Evolutionary conservation across 1,140 invertebrate genomes (phyloP), one percentile per base, ranked within the genome.

Genomic region (Drosophila biarmipes): DNA sequence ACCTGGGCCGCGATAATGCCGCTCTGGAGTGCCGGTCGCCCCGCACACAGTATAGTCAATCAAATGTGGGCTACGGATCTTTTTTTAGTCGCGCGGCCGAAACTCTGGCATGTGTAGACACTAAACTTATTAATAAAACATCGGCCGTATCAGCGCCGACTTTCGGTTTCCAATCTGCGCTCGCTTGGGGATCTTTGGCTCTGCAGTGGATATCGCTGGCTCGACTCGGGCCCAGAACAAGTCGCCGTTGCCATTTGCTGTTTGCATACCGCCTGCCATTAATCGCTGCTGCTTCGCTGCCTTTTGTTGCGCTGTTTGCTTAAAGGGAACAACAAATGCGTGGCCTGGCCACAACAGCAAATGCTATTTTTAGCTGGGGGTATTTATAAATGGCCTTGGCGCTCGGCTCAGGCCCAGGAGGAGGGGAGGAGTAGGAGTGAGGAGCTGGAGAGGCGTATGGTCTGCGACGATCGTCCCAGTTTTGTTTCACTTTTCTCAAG

Each of bases 301-400:
- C 37, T 56, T 15, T 77, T 79, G 40, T 59, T 78, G 56, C 38
- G 56, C 38, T 53, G 19, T 78, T 80, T 80, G 57, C 58, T 66
- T 66, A 34, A 54, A 58, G 54, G 46, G n/a, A 67, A 46, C 37
- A 66, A 56, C 27, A 40, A 64, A 45, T 69, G 45, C 58, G 35
- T 34, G 49, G 45, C 59, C 56, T 37, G 34, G 42, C 52, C 37
- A 55, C 69, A 74, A 74, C 59, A 73, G 63, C 49, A 73, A 73
- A 55, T 49, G 56, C 62, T 90, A 90, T 90, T 90, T 90, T 90
- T 90, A 90, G 86, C 72, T 66, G 31, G 38, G 53, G 63, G 62
- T 90, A 90, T 90, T 90, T 90, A 87, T 90, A 90, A 90, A 87
- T 90, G 86, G 68, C 86, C 86, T 90, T 90, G 86, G 72, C 53